Evolutionary conservation across 2,797 vertebrate genomes (phyloP).

Genomic region (Lutjanus campechanus): DNA sequence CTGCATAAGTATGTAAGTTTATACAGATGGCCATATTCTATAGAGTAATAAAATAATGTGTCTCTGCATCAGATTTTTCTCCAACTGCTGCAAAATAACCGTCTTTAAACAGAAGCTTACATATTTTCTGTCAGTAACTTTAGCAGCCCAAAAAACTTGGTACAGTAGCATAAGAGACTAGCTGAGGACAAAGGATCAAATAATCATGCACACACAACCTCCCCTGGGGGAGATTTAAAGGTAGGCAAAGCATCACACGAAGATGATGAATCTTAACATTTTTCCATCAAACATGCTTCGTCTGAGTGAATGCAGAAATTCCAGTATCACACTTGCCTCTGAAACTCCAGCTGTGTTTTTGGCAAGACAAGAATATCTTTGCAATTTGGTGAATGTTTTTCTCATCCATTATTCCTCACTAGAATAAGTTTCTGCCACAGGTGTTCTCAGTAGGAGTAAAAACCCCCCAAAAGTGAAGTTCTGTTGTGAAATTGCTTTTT

Average conservation of each 20-base stretch:
- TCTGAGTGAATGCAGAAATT: constrained; percentile 2
- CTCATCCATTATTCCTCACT: background rate
- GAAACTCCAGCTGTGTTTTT: background rate
- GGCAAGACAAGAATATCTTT: background rate
- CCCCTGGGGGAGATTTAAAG: background rate
- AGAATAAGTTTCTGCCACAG: constrained; percentile 1
- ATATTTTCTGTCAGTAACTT: too few relatives aligned
- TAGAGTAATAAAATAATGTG: background rate
- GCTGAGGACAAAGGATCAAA: too few relatives aligned
- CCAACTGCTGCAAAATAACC: background rate
- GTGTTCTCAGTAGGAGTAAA: constrained; percentile 7
- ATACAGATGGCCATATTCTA: background rate
- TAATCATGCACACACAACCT: too few relatives aligned
- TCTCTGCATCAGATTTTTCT: background rate
- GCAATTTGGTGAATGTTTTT: background rate
- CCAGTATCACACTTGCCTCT: background rate
- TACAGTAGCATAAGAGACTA: too few relatives aligned
- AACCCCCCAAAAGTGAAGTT: background rate
- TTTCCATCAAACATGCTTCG: background rate
- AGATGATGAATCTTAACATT: background rate
- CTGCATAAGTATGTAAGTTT: background rate
- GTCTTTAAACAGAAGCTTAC: background rate
- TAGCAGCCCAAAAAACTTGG: too few relatives aligned
- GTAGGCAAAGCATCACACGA: background rate
- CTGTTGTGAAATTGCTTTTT: background rate